Conservation (phyloP, 2,113 vertebrate species). For the Camelus bactrianus region DNA sequence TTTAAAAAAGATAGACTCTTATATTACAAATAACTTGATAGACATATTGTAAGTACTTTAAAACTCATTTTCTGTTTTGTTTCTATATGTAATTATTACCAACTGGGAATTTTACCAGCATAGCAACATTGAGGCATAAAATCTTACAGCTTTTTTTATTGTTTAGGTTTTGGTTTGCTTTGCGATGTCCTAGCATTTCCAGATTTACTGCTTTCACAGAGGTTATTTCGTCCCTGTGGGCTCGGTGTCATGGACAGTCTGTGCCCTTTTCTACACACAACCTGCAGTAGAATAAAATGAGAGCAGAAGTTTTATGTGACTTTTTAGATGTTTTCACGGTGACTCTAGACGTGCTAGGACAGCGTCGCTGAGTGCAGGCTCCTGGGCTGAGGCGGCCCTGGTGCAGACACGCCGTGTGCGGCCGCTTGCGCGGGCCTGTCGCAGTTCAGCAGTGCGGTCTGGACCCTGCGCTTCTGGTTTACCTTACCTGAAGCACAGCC, state of each 20-base stretch:
- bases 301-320: not conserved
- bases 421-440: not conserved
- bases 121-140: too few relatives aligned
- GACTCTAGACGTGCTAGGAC: rapidly evolving
- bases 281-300: not conserved
- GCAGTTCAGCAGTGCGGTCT: rapidly evolving
- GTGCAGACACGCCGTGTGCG: rapidly evolving
- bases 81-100: not conserved
- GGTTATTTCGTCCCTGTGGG: too few relatives aligned
- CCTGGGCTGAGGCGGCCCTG: rapidly evolving
- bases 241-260: rapidly evolving
- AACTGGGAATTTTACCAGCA: not conserved
- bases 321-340: not conserved
- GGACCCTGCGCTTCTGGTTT: not conserved
- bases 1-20: not conserved
- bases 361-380: rapidly evolving
- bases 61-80: not conserved
- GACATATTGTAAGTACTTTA: not conserved
- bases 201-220: not conserved
- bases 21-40: not conserved
- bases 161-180: not conserved
- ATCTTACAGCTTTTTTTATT: rapidly evolving
- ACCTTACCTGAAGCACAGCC: rapidly evolving
- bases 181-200: rapidly evolving
- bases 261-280: rapidly evolving